Percentiles rank a stretch among this genome's conserved stretches.
Conservation (phyloP, 2,888 invertebrate species). For the Cataglyphis cursor region DNA sequence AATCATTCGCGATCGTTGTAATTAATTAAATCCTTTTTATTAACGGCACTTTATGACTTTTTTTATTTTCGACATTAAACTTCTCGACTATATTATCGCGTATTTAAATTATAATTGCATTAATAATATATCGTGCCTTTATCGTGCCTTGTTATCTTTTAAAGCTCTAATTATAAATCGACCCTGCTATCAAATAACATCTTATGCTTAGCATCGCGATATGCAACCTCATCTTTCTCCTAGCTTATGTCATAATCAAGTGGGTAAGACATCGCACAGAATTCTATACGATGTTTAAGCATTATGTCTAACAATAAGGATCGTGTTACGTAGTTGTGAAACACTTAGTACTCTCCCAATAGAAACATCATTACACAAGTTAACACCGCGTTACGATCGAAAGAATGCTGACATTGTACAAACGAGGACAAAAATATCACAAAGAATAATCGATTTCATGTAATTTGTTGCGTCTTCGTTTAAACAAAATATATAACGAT, state of each 20-base stretch:
- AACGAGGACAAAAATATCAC: background rate
- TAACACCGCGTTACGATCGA: background rate
- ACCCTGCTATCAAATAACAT: background rate
- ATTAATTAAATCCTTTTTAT: background rate
- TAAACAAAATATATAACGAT: background rate
- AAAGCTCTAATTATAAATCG: background rate
- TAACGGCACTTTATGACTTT: background rate
- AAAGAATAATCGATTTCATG: background rate
- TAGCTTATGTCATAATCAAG: constrained; percentile 33
- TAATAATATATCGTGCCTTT: background rate
- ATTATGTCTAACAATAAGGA: constrained; percentile 65
- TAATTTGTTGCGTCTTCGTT: background rate
- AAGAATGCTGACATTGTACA: constrained; percentile 1
- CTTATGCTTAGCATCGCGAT: background rate
- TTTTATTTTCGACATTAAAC: background rate
- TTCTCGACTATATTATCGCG: background rate
- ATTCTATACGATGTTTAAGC: constrained; percentile 62
- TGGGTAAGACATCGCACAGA: background rate
- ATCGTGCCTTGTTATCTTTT: background rate
- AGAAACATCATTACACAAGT: background rate
- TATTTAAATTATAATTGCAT: background rate
- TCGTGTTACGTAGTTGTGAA: constrained; percentile 70
- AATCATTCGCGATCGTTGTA: background rate
- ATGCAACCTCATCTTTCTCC: background rate
- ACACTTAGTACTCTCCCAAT: constrained; percentile 72